Percentiles rank a stretch among this genome's conserved stretches.
These are phyloP conservation scores for Colletes gigas DNA, from an alignment of 1,140 invertebrate genomes.

Conservation along the genomic window DNA sequence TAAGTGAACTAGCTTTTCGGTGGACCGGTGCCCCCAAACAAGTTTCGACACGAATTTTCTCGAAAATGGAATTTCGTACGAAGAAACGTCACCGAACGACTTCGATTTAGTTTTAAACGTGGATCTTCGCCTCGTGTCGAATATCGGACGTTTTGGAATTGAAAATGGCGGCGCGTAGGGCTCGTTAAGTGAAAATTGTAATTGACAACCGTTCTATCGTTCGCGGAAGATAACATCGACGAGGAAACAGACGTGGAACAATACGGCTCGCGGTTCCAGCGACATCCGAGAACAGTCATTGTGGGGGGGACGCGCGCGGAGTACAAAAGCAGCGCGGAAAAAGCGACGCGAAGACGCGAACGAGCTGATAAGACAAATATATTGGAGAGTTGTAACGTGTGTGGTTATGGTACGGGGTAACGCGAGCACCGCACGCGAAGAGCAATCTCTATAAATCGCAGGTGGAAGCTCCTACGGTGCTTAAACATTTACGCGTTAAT, in stretches of 20 bases:
- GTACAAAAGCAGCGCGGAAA: constrained; percentile 31
- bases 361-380: constrained; percentile 27
- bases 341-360: constrained; percentile 5
- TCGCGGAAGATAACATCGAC: constrained; percentile 20
- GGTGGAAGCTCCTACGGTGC: constrained; percentile 10
- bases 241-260: constrained; percentile 8
- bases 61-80: too few relatives aligned
- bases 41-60: too few relatives aligned
- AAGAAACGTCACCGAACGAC: too few relatives aligned
- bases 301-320: background rate
- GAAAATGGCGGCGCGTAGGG: too few relatives aligned
- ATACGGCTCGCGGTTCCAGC: constrained; percentile 13
- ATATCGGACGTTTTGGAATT: too few relatives aligned
- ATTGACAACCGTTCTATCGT: constrained; percentile 14
- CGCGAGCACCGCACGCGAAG: constrained; percentile 8
- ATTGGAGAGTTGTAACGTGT: background rate
- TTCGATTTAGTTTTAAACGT: too few relatives aligned
- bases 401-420: constrained; percentile 3
- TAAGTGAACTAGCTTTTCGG: too few relatives aligned
- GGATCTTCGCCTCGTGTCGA: too few relatives aligned
- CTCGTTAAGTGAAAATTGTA: background rate
- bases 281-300: background rate
- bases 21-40: too few relatives aligned
- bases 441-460: constrained; percentile 53
- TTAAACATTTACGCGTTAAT: constrained; percentile 59